Base-by-base conservation (phyloP, 1,140 invertebrate species). In the Zaprionus inermis region DNA sequence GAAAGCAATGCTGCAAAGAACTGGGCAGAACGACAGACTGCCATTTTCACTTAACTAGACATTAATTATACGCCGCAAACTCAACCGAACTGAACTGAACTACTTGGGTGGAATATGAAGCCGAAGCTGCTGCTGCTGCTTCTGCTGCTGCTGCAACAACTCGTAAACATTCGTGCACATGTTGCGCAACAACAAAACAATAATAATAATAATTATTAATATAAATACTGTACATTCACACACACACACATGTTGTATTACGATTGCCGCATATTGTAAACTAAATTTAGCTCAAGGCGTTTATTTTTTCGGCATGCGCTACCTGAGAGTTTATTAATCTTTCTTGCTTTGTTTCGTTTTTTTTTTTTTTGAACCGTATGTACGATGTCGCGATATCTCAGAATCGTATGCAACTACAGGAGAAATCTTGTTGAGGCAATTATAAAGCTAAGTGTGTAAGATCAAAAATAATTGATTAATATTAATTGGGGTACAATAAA, bases 41-140 rank as follows among this genome's bases (percentile, higher is more conserved):
- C 72, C 83, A 89, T 89, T 84, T 89, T 89, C 83, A 89, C 65
- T 88, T 88, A 88, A 89, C 69, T 78, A 89, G 80, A 84, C 80
- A 89, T 89, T 88, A 89, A 88, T 88, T 89, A 88, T 89, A 84
- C 52, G 77, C 49, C 76, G 52, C 34, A 38, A 72, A 75, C 72
- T 66, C 51, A 75, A 85, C 72, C 63, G 56, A 76, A 85, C n/a
- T 41, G 44, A 72, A 75, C 72, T 66, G 59, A 76, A 85, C 58
- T 70, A 30, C 60, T 24, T 30, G 16, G 22, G 24, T 22, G 44
- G 49, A 67, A 76, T 34, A 58, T 14, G 36, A 63, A 46, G 22
- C 34, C 18, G 36, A 63, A 46, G 18, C 34, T 24, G 38, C 30
- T 3, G 41, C 56, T 44, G 22, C 20, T 20, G 32, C 36, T 57